Conservation (phyloP, 2,888 invertebrate genomes). For the Syrista parreyssii region DNA sequence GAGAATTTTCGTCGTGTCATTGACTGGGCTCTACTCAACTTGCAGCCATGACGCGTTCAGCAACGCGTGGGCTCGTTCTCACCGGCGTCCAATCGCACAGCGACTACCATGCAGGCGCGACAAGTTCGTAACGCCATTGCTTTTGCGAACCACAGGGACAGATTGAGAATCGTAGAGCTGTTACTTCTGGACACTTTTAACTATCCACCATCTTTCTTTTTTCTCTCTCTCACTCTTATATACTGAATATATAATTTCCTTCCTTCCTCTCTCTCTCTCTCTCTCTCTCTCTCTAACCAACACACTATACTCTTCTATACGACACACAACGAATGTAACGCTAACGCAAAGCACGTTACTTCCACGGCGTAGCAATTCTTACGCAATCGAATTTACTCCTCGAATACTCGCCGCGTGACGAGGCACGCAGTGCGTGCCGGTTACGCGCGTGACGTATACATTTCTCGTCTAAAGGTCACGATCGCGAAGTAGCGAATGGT, state of each 20-base stretch:
- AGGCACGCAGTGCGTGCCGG: slow-evolving; percentile 28
- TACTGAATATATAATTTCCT: no score
- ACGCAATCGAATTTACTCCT: slow-evolving; percentile 34
- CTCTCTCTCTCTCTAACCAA: not conserved
- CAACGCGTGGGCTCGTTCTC: slow-evolving; percentile 2
- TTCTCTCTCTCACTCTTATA: no score
- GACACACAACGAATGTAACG: not conserved
- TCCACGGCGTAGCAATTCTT: slow-evolving; percentile 13
- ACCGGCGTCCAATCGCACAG: not conserved
- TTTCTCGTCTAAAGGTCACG: slow-evolving; percentile 1
- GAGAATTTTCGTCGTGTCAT: not conserved
- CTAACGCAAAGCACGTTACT: not conserved
- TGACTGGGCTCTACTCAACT: slow-evolving; percentile 14
- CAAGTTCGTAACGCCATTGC: not conserved
- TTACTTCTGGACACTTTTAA: not conserved
- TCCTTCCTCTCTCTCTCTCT: no score
- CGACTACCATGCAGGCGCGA: not conserved
- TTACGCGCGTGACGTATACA: slow-evolving; percentile 9
- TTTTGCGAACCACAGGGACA: not conserved
- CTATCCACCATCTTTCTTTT: not conserved
- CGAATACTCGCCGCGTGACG: slow-evolving; percentile 14
- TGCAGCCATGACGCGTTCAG: not conserved
- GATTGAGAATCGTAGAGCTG: not conserved
- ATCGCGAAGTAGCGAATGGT: not conserved
- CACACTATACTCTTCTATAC: not conserved